Conservation (phyloP, 2,888 invertebrate species). For the Oscheius sp. region DNA sequence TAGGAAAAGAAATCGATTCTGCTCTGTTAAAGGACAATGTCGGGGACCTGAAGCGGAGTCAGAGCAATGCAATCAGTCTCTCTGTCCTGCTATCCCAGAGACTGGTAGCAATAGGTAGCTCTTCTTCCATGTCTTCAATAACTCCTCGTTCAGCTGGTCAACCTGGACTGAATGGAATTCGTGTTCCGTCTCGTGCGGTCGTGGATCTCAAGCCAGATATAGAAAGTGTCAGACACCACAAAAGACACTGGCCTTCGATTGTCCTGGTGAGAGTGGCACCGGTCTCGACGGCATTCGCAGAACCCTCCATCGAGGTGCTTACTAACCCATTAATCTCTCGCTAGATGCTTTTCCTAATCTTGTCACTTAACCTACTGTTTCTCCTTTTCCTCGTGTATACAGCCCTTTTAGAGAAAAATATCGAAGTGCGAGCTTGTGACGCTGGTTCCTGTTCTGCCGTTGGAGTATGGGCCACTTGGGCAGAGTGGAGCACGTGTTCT, state of each 20-base stretch:
- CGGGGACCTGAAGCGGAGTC: constrained; percentile 58
- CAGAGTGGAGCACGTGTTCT: constrained; percentile 61
- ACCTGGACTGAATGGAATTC: constrained; percentile 63
- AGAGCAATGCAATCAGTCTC: constrained; percentile 51
- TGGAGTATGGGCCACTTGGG: constrained; percentile 66
- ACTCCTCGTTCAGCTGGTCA: constrained; percentile 46
- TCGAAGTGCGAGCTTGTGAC: constrained; percentile 67
- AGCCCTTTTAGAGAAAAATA: constrained; percentile 65
- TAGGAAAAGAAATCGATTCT: constrained; percentile 49
- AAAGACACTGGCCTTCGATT: constrained; percentile 64
- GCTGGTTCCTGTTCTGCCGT: constrained; percentile 61
- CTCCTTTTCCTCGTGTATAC: too few relatives aligned
- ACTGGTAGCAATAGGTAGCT: constrained; percentile 27
- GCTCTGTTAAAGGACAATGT: constrained; percentile 60
- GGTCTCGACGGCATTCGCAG: constrained; percentile 41
- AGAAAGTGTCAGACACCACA: constrained; percentile 65
- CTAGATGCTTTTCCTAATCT: constrained; percentile 23
- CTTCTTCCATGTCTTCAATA: too few relatives aligned
- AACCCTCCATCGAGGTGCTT: constrained; percentile 47
- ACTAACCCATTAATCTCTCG: constrained; percentile 24
- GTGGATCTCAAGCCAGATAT: constrained; percentile 66
- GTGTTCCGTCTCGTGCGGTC: constrained; percentile 66
- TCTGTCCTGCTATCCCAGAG: constrained; percentile 50
- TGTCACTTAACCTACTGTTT: background rate
- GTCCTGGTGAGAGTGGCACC: constrained; percentile 58